Evolutionary conservation across 2,888 invertebrate species (phyloP), one percentile per base, ranked within the genome.

Genomic region (Scaptomyza tumidula): DNA sequence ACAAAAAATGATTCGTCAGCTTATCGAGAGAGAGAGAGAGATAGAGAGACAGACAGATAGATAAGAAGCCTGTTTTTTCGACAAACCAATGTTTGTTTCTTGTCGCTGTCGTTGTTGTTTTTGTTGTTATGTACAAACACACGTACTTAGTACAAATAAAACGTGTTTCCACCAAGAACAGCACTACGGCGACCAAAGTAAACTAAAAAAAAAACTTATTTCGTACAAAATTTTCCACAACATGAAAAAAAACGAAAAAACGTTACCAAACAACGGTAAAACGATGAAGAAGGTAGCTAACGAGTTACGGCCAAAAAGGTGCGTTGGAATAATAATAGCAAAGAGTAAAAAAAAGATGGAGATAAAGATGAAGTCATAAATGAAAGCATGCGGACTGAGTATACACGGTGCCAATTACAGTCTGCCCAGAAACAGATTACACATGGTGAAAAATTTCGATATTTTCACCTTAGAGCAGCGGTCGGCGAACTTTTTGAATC

Each of bases 11-110:
- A 6, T 50, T 35, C 19, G 31, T 49, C 33, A 50, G 35, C 49
- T 35, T 50, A n/a, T 50, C 49, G 10, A 13, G 33, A 27, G 29
- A 45, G 45, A 7, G n/a, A 46, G 45, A 13, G 49, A 50, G 35
- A 4, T 6, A 50, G 35, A 50, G n/a, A n/a, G n/a, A n/a, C n/a
- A n/a, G 49, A 39, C 14, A 50, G 35, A 4, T 6, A 50, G 35
- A 50, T 50, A 50, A 50, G 9, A 50, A 50, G 50, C 50, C 50
- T 24, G 50, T 50, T 50, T 35, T 49, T 13, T 49, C 49, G 35
- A 10, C 19, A 35, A 49, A 35, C 33, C 33, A 49, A 35, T 19
- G 49, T 50, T 50, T 50, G 19, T 35, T 19, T 33, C 9, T 37
- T 37, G 37, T 37, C 5, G 33, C 16, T 16, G 48, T 31, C 7